A percentile compares a stretch with the other conserved stretches of the same genome.
phyloP scores from a whole-genome alignment of 2,113 vertebrate species.

The Heliornis fulica region DNA sequence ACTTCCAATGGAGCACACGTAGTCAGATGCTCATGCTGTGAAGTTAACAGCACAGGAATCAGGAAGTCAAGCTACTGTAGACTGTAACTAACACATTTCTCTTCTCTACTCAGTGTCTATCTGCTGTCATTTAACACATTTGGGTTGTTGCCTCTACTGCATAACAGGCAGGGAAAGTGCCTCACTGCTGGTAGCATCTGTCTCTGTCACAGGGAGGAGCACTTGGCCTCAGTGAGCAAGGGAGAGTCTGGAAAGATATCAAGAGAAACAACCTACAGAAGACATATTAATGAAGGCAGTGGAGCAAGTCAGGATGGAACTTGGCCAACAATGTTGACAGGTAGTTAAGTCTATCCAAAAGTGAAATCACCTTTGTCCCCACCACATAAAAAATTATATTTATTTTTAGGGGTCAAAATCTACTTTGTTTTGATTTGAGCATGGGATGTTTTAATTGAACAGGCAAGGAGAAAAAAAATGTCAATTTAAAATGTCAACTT shows the following conservation, averaged over 20 bases:
- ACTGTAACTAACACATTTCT: not conserved
- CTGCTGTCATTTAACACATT: not conserved
- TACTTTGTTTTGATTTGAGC: not conserved
- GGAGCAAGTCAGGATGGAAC: not conserved
- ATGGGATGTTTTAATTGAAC: not conserved
- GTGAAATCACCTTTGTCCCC: not conserved
- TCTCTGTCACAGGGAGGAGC: constrained; percentile 8
- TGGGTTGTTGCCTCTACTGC: not conserved
- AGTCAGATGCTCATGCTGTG: not conserved
- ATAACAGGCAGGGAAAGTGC: not conserved
- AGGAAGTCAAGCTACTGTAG: not conserved
- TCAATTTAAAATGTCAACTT: not conserved
- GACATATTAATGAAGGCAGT: not conserved
- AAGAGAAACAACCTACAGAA: not conserved
- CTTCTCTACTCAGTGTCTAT: not conserved
- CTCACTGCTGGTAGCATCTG: not conserved
- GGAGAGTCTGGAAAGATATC: not conserved
- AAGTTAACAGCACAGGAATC: not conserved
- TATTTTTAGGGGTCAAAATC: not conserved
- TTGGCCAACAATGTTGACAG: not conserved
- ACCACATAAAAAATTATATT: not conserved
- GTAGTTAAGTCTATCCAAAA: not conserved
- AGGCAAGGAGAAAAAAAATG: not conserved
- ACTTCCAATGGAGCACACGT: not conserved
- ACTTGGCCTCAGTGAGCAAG: not conserved